These are phyloP conservation scores for Apocheima hispidaria DNA, from an alignment of 2,888 invertebrate species.

Conservation along the genomic window DNA sequence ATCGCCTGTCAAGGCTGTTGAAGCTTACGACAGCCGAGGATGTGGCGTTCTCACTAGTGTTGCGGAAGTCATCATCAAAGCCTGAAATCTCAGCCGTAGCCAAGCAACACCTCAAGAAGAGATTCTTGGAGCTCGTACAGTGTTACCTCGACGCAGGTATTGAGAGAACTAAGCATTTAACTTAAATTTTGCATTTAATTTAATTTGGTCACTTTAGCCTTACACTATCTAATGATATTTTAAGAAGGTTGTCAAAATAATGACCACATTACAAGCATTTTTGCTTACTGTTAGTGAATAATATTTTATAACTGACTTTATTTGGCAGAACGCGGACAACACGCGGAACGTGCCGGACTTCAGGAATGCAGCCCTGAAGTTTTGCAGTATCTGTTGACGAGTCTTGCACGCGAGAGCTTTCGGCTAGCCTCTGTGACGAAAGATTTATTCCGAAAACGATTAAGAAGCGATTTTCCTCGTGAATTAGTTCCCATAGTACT, in stretches of 20 bases:
- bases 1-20: constrained; percentile 93
- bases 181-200: too few relatives aligned
- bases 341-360: constrained; percentile 92
- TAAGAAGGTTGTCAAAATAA: too few relatives aligned
- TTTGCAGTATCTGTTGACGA: constrained; percentile 91
- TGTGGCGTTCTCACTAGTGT: constrained; percentile 94
- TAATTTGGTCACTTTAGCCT: too few relatives aligned
- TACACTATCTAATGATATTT: too few relatives aligned
- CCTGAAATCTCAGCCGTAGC: constrained; percentile 91
- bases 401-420: constrained; percentile 86
- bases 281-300: neutral
- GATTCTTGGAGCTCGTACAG: constrained; percentile 93
- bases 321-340: constrained; percentile 87
- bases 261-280: too few relatives aligned
- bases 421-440: constrained; percentile 91
- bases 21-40: constrained; percentile 96
- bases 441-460: constrained; percentile 92
- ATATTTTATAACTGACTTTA: neutral
- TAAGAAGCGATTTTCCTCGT: constrained; percentile 95
- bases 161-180: neutral
- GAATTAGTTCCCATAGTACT: constrained; percentile 95
- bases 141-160: constrained; percentile 94
- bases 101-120: constrained; percentile 91
- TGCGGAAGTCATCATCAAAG: constrained; percentile 92
- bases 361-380: constrained; percentile 97